Conservation (phyloP, 2,888 invertebrate genomes). For the Byasa hedistus region DNA sequence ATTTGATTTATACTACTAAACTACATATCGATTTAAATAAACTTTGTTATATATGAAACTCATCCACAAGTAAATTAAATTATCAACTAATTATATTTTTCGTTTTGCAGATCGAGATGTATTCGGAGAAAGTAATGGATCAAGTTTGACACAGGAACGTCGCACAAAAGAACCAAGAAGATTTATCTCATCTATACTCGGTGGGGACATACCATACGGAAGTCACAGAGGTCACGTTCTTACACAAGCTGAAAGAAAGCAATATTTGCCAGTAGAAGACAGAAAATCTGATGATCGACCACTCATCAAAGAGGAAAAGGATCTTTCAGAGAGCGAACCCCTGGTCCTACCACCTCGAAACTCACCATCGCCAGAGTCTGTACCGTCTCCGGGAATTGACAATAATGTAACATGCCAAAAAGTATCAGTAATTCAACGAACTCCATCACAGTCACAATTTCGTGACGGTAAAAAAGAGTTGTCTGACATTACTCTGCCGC, state of each 20-base stretch:
- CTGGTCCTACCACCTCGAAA: slow-evolving; percentile 78
- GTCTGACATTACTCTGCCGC: slow-evolving; percentile 74
- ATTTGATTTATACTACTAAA: not conserved
- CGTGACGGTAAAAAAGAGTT: slow-evolving; percentile 72
- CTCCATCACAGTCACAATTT: slow-evolving; percentile 81
- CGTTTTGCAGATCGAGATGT: slow-evolving; percentile 73
- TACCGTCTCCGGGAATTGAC: slow-evolving; percentile 83
- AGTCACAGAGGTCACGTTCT: slow-evolving; percentile 86
- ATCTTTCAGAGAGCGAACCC: slow-evolving; percentile 82
- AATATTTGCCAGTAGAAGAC: slow-evolving; percentile 84
- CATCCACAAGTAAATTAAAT: not conserved
- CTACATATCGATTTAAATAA: not conserved
- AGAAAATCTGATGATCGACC: slow-evolving; percentile 77
- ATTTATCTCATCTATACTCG: slow-evolving; percentile 89
- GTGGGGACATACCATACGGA: slow-evolving; percentile 90
- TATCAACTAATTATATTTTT: not conserved
- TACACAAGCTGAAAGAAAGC: slow-evolving; percentile 90
- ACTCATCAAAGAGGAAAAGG: slow-evolving; percentile 82
- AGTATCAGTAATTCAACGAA: slow-evolving; percentile 91
- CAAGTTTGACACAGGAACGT: slow-evolving; percentile 55
- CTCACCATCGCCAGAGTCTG: slow-evolving; percentile 75
- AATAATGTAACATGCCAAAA: slow-evolving; percentile 84
- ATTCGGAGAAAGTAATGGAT: slow-evolving; percentile 66
- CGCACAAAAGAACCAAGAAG: slow-evolving; percentile 78
- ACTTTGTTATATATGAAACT: not conserved